Conservation (phyloP, 2,113 vertebrate species). For the Passer domesticus region DNA sequence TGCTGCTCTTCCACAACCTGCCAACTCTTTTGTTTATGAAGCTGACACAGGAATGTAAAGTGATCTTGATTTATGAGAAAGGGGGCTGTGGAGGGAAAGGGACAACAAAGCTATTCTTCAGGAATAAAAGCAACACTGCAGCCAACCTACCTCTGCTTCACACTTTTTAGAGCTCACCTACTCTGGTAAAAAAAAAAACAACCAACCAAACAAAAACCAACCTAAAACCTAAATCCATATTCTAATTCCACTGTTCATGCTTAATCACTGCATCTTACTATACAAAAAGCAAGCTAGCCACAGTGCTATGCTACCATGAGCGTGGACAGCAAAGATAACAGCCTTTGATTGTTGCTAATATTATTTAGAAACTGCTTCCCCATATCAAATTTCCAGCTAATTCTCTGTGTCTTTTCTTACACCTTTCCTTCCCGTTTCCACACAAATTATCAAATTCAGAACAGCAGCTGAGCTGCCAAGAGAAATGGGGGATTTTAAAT, state of each 20-base stretch:
- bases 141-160: not conserved
- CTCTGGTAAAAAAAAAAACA: not conserved
- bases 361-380: not conserved
- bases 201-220: accelerated
- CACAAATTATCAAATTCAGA: not conserved
- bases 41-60: not conserved
- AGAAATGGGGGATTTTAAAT: not conserved
- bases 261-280: not conserved
- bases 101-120: not conserved
- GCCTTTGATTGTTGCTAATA: not conserved
- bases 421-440: not conserved
- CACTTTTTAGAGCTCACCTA: not conserved
- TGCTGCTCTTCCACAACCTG: not conserved
- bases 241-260: not conserved
- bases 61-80: not conserved
- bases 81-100: not conserved
- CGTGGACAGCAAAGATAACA: not conserved
- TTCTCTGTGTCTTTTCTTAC: not conserved
- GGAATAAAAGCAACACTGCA: not conserved
- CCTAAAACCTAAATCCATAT: not conserved
- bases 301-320: accelerated
- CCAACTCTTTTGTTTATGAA: not conserved
- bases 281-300: not conserved
- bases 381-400: not conserved
- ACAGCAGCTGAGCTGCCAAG: not conserved